Evolutionary conservation across 2,113 vertebrate species (phyloP), one percentile per base, ranked within the genome.

Genomic region (Chaetodon auriga): DNA sequence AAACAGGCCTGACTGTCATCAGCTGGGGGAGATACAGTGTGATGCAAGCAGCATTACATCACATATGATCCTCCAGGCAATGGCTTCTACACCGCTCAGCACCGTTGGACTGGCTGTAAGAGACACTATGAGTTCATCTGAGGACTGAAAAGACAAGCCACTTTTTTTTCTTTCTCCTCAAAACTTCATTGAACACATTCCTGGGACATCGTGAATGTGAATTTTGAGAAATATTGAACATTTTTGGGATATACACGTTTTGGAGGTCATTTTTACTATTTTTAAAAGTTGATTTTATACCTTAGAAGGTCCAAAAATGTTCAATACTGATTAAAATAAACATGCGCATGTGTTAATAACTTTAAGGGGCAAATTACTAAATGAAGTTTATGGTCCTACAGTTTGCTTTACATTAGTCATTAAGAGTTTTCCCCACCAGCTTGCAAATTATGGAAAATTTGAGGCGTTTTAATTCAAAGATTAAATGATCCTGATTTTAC

Each of bases 1-100:
- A 93, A 93, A 92, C 91, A 89, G 86, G 88, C 88, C 92, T 91
- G 92, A 86, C 91, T 90, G 92, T 93, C 93, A 94, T 91, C 92
- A 90, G 84, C 90, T 92, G 89, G 81, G 80, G 90, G 87, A 86
- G 92, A 76, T 90, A 70, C 86, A 88, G 86, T 89, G 86, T 93
- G 93, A 94, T 90, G 91, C 87, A 91, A 91, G 83, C 88, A 77
- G 82, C 89, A 92, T 93, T 90, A 92, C 92, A 92, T 91, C 93
- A 94, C 89, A 79, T 38, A 75, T 43, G 76, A 81, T 71, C 60
- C 73, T 85, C 48, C 55, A 69, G 74, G 87, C 68, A 45, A 71
- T 41, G 61, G 38, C 78, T 19, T 71, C 61, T 43, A 1, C 76
- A n/a, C 38, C 21, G 66, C 77, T 41, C 51, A 68, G 78, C 63